These are phyloP conservation scores for Ornithorhynchus anatinus DNA, from an alignment of 2,113 vertebrate species.

Conservation along the genomic window DNA sequence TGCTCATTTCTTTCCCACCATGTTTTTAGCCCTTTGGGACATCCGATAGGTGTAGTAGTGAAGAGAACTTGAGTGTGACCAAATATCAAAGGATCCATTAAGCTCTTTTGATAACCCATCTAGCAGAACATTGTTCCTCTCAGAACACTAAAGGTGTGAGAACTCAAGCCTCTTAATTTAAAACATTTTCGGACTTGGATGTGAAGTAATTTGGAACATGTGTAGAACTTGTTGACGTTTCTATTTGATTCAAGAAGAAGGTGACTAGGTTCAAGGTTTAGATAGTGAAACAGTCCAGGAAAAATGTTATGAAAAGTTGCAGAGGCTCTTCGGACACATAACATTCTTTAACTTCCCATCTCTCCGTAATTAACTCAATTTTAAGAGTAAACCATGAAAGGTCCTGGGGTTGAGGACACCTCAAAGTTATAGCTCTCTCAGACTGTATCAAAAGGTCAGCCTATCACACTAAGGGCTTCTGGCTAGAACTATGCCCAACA, in stretches of 20 bases:
- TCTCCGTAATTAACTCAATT: not conserved
- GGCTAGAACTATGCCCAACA: too few relatives aligned
- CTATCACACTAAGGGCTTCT: not conserved
- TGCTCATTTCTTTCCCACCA: too few relatives aligned
- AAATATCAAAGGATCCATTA: not conserved
- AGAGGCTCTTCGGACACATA: too few relatives aligned
- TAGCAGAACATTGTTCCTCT: not conserved
- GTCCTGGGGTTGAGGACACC: fast-evolving
- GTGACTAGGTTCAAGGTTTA: not conserved
- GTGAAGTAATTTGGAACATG: not conserved
- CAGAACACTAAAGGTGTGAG: not conserved
- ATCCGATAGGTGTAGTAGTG: fast-evolving
- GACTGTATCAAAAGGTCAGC: not conserved
- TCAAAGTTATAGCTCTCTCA: not conserved
- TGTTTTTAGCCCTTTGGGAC: too few relatives aligned
- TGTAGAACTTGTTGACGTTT: not conserved
- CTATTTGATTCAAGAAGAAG: not conserved
- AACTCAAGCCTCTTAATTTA: not conserved
- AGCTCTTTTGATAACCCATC: not conserved
- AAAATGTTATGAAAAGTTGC: not conserved
- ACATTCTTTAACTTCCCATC: not conserved
- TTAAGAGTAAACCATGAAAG: not conserved
- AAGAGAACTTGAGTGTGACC: not conserved
- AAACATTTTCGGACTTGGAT: not conserved
- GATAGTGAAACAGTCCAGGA: not conserved